Evolutionary conservation across 2,797 vertebrate species (phyloP).

Genomic region (Phalloptychus januarius): DNA sequence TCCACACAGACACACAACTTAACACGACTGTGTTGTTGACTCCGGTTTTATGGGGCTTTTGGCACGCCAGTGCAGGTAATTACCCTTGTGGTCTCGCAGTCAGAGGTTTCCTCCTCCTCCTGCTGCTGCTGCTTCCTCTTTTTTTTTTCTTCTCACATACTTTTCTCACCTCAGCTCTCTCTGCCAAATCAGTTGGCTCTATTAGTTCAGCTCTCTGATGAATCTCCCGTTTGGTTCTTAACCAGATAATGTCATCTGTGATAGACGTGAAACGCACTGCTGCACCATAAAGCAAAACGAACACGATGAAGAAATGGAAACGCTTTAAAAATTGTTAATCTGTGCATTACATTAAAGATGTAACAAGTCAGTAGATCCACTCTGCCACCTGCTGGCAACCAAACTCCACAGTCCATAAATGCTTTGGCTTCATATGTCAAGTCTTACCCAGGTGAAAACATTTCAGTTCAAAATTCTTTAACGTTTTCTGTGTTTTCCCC

Average conservation of each 20-base stretch:
- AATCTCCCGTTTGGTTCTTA: not conserved
- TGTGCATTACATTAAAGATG: conserved; percentile 12
- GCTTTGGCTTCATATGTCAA: not conserved
- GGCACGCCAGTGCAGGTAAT: conserved; percentile 81
- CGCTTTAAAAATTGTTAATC: not conserved
- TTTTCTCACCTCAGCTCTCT: conserved; percentile 57
- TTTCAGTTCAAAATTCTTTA: not conserved
- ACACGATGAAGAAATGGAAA: not conserved
- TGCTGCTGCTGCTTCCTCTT: conserved; percentile 62
- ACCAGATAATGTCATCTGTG: not conserved
- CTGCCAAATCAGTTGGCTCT: conserved; percentile 20
- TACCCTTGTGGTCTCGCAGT: conserved; percentile 80
- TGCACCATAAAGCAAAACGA: not conserved
- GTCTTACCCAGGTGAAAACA: not conserved
- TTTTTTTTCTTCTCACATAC: conserved; percentile 42
- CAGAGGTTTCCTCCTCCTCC: conserved; percentile 58
- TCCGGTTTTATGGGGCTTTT: conserved; percentile 82
- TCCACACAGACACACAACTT: conserved; percentile 64
- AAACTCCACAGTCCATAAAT: not conserved
- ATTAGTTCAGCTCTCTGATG: conserved; percentile 12
- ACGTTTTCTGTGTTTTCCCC: not conserved
- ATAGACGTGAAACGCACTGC: not conserved
- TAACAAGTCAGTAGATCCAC: conserved; percentile 18
- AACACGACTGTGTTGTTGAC: conserved; percentile 82
- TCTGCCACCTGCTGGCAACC: conserved; percentile 73